phyloP scores from a whole-genome alignment of 2,797 vertebrate species.

The Tachyglossus aculeatus region DNA sequence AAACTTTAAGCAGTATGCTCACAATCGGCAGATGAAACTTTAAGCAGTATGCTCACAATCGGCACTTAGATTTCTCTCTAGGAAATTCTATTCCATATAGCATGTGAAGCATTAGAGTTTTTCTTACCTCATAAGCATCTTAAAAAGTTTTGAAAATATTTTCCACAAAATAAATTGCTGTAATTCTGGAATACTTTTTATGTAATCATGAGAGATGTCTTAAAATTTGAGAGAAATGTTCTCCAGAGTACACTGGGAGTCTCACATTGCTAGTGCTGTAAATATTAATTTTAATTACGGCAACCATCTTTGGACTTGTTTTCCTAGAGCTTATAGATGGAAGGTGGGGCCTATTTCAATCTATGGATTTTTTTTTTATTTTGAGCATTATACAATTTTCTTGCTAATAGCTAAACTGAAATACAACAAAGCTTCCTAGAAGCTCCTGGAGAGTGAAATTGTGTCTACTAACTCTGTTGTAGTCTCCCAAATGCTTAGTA shows the following conservation, averaged over 20 bases:
- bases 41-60: not conserved
- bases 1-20: not conserved
- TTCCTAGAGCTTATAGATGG: not conserved
- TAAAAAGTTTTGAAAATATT: not conserved
- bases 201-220: not conserved
- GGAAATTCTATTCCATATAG: not conserved
- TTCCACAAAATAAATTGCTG: not conserved
- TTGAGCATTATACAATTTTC: not conserved
- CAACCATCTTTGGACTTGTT: not conserved
- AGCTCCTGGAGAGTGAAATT: too few relatives aligned
- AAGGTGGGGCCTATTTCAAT: slow-evolving; percentile 8
- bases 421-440: not conserved
- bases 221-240: not conserved
- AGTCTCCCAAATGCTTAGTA: too few relatives aligned
- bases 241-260: not conserved
- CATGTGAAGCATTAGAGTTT: not conserved
- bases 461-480: too few relatives aligned
- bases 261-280: not conserved
- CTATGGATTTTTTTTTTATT: slow-evolving; percentile 6
- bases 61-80: too few relatives aligned
- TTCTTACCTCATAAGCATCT: not conserved
- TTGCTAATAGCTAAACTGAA: not conserved
- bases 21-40: not conserved
- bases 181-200: not conserved
- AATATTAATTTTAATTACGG: not conserved